A percentile compares a stretch with the other conserved stretches of the same genome.
Evolutionary conservation across 1,140 invertebrate species (phyloP).

Genomic region (Trichogramma pretiosum): DNA sequence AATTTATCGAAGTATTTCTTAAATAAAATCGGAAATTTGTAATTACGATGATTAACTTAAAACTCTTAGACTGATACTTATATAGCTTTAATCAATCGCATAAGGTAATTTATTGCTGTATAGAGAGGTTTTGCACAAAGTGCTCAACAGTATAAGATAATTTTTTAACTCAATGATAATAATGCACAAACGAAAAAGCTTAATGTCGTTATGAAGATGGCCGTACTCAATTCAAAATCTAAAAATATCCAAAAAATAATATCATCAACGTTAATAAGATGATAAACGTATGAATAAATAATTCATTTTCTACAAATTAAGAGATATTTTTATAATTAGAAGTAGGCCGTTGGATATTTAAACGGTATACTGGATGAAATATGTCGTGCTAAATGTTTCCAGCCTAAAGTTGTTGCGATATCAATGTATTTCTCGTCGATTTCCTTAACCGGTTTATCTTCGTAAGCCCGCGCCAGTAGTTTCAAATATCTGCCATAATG

Average conservation of each 20-base stretch:
- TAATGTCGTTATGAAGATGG: constrained; percentile 9
- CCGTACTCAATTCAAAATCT: constrained; percentile 10
- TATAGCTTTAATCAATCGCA: constrained; percentile 14
- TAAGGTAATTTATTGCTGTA: constrained; percentile 15
- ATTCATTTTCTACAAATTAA: neutral
- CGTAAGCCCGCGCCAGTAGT: constrained; percentile 63
- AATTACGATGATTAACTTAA: constrained; percentile 11
- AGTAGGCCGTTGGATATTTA: constrained; percentile 57
- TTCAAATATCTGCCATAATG: constrained; percentile 77
- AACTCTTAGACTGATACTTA: constrained; percentile 15
- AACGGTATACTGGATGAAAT: constrained; percentile 49
- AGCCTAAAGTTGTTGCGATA: constrained; percentile 56
- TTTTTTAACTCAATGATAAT: constrained; percentile 1
- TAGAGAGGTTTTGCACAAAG: constrained; percentile 12
- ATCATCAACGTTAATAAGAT: neutral
- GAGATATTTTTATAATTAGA: constrained; percentile 49
- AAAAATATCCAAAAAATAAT: constrained; percentile 10
- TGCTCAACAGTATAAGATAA: constrained; percentile 9
- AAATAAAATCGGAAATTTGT: constrained; percentile 7
- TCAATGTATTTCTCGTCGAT: constrained; percentile 63
- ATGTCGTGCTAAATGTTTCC: constrained; percentile 57
- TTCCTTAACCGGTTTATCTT: constrained; percentile 69
- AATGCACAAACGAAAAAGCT: neutral
- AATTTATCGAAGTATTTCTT: constrained; percentile 7
- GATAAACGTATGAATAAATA: neutral